phyloP scores from a whole-genome alignment of 2,888 invertebrate species.

The Bembecia ichneumoniformis region DNA sequence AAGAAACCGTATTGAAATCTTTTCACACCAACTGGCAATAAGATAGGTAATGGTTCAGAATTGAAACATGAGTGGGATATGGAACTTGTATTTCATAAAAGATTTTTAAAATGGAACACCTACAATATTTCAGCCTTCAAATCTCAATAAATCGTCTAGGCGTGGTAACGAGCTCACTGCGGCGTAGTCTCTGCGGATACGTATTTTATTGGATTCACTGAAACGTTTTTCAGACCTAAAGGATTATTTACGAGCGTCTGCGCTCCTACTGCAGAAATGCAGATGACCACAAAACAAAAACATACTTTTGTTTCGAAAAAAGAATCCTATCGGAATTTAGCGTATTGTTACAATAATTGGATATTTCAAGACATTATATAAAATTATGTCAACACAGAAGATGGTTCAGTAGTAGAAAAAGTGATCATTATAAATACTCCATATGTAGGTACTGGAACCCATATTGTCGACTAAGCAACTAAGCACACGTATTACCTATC shows the following conservation, averaged over 20 bases:
- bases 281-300: constrained; percentile 43
- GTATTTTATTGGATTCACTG: constrained; percentile 72
- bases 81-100: constrained; percentile 51
- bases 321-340: too few species aligned
- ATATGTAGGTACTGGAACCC: too few species aligned
- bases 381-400: too few species aligned
- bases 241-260: constrained; percentile 71
- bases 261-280: constrained; percentile 62
- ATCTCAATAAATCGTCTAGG: constrained; percentile 72
- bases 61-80: constrained; percentile 10
- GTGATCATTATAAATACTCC: too few species aligned
- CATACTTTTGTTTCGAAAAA: not conserved
- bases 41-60: not conserved
- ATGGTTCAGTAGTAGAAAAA: too few species aligned
- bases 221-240: constrained; percentile 71
- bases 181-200: constrained; percentile 71
- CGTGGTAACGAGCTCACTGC: constrained; percentile 70
- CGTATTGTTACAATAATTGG: too few species aligned
- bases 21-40: not conserved
- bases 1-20: not conserved
- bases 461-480: too few species aligned
- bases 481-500: too few species aligned
- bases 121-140: constrained; percentile 70
- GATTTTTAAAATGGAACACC: constrained; percentile 64
- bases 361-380: too few species aligned